phyloP scores from a whole-genome alignment of 2,113 vertebrate species.

The Bujurquina vittata region DNA sequence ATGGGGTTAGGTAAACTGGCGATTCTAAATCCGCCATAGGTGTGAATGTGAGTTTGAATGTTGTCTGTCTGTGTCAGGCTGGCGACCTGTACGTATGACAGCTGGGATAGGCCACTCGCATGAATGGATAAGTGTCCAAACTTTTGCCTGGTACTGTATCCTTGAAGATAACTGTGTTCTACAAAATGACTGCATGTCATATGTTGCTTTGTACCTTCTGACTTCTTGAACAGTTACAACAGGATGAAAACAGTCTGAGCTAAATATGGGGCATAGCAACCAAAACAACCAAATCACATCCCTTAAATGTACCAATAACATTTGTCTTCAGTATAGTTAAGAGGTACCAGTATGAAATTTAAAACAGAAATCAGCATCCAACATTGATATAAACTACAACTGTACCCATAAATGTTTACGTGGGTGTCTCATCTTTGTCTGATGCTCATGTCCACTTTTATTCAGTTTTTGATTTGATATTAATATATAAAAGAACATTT shows the following conservation, averaged over 20 bases:
- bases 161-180: not conserved
- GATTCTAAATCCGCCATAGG: too few relatives aligned
- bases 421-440: fast-evolving
- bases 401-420: not conserved
- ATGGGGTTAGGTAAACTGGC: too few relatives aligned
- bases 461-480: not conserved
- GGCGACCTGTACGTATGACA: too few relatives aligned
- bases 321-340: not conserved
- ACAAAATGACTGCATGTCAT: not conserved
- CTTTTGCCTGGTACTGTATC: not conserved
- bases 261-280: fast-evolving
- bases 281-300: fast-evolving
- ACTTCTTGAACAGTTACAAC: not conserved
- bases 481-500: not conserved
- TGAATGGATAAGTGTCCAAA: too few relatives aligned
- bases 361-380: not conserved
- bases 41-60: too few relatives aligned
- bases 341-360: not conserved
- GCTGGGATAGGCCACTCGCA: too few relatives aligned
- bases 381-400: not conserved
- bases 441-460: not conserved
- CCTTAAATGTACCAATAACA: not conserved
- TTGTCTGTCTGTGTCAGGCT: too few relatives aligned
- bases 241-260: not conserved
- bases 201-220: not conserved